phyloP scores from a whole-genome alignment of 2,113 vertebrate species.

The Myrmophylax atrothorax region DNA sequence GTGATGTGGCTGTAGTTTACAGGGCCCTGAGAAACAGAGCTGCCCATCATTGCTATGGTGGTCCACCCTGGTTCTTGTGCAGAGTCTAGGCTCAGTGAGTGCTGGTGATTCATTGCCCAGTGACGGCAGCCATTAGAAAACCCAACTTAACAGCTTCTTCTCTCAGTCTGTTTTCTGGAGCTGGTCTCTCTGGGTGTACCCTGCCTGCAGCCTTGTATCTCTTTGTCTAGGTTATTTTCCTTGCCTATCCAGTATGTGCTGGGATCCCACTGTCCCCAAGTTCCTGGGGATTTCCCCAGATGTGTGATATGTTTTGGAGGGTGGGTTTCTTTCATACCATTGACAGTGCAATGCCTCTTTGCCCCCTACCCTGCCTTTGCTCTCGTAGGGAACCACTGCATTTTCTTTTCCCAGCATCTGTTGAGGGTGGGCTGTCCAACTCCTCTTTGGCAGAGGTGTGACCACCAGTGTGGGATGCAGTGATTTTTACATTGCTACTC shows the following conservation, averaged over 20 bases:
- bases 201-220: neutral
- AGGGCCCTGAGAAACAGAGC: neutral
- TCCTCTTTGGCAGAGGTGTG: neutral
- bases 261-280: neutral
- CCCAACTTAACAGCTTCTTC: neutral
- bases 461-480: neutral
- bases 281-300: neutral
- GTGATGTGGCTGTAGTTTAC: neutral
- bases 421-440: neutral
- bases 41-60: neutral
- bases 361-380: accelerated
- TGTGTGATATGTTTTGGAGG: neutral
- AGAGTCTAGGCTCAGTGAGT: neutral
- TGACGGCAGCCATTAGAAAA: neutral
- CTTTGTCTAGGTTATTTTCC: neutral
- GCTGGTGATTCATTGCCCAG: neutral
- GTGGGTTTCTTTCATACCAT: neutral
- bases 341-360: accelerated
- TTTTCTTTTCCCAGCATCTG: neutral
- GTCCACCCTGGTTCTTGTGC: neutral
- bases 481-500: neutral
- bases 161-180: neutral
- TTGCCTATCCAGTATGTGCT: neutral
- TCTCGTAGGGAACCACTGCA: neutral
- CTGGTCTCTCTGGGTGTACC: neutral